These are phyloP conservation scores for Bilobella aurantiaca DNA, from an alignment of 1,140 invertebrate genomes.

Conservation along the genomic window DNA sequence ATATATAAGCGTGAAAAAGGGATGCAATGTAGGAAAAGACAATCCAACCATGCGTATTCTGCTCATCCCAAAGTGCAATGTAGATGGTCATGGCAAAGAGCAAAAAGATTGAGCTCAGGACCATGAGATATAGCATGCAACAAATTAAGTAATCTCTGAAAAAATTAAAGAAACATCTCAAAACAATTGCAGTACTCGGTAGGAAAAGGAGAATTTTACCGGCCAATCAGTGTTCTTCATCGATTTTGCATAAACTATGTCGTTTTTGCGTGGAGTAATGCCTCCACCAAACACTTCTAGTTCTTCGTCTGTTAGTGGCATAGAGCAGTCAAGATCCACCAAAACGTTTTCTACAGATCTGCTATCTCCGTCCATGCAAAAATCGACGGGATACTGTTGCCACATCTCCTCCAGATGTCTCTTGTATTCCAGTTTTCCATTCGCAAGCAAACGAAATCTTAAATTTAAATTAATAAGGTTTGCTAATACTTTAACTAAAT, in stretches of 20 bases:
- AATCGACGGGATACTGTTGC: background rate
- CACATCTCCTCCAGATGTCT: background rate
- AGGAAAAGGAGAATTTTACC: no score
- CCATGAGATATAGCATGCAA: constrained; percentile 17
- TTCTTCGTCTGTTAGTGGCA: no score
- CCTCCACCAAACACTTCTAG: no score
- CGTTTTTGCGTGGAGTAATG: no score
- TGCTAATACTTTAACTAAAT: no score
- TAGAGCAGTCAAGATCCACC: background rate
- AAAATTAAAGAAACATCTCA: no score
- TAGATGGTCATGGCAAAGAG: constrained; percentile 22
- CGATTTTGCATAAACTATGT: no score
- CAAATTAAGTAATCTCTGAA: background rate
- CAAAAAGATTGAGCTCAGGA: constrained; percentile 17
- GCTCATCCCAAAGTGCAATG: constrained; percentile 21
- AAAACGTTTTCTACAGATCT: background rate
- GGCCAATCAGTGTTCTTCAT: no score
- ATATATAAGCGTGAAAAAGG: constrained; percentile 28
- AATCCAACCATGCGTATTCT: constrained; percentile 33
- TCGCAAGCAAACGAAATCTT: no score
- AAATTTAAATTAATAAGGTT: no score
- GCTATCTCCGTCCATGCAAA: background rate
- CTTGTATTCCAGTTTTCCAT: background rate
- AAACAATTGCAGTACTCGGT: no score
- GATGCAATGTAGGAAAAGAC: constrained; percentile 13